Percentiles rank a stretch among this genome's conserved stretches.
Conservation (phyloP, 2,888 invertebrate species). For the Galeruca laticollis region DNA sequence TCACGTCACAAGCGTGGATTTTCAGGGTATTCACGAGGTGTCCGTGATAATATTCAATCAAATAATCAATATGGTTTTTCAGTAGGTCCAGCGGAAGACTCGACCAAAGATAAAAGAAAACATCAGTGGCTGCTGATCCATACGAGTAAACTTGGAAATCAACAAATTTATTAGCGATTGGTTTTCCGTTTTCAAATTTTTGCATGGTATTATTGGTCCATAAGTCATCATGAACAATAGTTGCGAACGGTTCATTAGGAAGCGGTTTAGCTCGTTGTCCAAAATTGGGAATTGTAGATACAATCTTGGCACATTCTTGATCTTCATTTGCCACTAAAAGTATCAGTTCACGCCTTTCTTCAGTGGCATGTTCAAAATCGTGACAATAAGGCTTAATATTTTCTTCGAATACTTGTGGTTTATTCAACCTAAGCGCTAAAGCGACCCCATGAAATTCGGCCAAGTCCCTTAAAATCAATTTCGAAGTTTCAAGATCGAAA, state of each 20-base stretch:
- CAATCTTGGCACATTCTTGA: neutral
- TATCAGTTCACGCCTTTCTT: neutral
- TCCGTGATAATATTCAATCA: constrained; percentile 68
- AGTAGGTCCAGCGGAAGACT: constrained; percentile 65
- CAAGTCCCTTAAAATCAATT: constrained; percentile 65
- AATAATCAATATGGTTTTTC: constrained; percentile 64
- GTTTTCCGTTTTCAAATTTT: constrained; percentile 59
- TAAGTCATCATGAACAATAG: constrained; percentile 70
- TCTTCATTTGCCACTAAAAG: neutral
- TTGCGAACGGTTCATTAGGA: constrained; percentile 62
- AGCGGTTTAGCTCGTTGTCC: neutral
- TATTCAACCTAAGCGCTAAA: constrained; percentile 66
- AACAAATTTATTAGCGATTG: constrained; percentile 64
- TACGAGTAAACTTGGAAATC: constrained; percentile 71
- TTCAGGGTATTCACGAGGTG: constrained; percentile 64
- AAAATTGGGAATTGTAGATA: neutral
- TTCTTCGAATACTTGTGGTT: constrained; percentile 63
- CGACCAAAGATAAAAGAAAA: constrained; percentile 69
- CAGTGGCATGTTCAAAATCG: neutral
- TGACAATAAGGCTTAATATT: constrained; percentile 59
- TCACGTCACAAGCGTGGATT: constrained; percentile 55
- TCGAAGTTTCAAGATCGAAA: constrained; percentile 67
- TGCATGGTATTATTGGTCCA: constrained; percentile 74
- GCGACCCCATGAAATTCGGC: constrained; percentile 71
- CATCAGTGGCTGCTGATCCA: constrained; percentile 68